Evolutionary conservation across 2,888 invertebrate genomes (phyloP).

Genomic region (Polylopha cassiicola): DNA sequence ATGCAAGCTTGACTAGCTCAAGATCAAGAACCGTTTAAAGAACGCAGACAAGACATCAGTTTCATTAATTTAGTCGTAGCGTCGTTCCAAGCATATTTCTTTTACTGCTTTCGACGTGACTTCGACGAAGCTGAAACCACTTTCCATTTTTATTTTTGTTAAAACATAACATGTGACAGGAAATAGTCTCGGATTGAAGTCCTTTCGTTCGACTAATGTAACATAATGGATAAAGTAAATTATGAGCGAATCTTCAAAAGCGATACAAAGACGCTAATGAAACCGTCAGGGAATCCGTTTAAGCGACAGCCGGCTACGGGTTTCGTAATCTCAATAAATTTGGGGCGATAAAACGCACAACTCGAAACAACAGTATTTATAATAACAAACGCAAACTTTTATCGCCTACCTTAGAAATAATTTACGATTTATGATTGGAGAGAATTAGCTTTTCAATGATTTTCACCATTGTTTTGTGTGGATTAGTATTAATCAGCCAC

Average conservation of each 20-base stretch:
- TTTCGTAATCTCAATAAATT: constrained; percentile 53
- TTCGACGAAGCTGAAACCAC: constrained; percentile 3
- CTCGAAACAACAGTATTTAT: constrained; percentile 39
- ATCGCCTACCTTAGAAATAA: constrained; percentile 17
- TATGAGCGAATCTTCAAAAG: constrained; percentile 22
- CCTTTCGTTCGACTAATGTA: constrained; percentile 13
- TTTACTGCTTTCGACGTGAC: no score
- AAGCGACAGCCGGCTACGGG: constrained; percentile 33
- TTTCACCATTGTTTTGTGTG: no score
- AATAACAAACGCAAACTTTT: constrained; percentile 35
- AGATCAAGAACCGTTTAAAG: no score
- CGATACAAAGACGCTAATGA: constrained; percentile 32
- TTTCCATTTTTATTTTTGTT: constrained; percentile 17
- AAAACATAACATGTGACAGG: background rate
- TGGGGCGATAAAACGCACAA: constrained; percentile 44
- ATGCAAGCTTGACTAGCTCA: no score
- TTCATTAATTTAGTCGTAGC: no score
- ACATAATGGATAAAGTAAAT: constrained; percentile 18
- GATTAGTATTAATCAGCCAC: no score
- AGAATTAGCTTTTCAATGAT: constrained; percentile 1
- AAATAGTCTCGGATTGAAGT: constrained; percentile 6
- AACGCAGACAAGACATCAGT: no score
- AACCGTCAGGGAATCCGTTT: constrained; percentile 33
- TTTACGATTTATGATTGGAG: background rate
- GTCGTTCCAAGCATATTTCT: no score